Evolutionary conservation across 2,888 invertebrate species (phyloP).

Genomic region (Apeira syringaria): DNA sequence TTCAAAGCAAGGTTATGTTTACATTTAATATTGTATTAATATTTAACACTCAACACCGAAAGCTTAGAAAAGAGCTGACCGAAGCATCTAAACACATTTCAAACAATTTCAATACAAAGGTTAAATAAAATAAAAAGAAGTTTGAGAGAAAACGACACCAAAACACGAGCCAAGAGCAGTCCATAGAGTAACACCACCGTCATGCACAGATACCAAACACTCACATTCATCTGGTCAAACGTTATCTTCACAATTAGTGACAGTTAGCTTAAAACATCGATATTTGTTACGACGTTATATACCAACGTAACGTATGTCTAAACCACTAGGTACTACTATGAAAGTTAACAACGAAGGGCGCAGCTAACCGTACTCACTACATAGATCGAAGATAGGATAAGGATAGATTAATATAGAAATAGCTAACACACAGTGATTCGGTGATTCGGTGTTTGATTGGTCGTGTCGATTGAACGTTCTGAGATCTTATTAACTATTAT

Average conservation of each 20-base stretch:
- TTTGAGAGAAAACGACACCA: constrained; percentile 74
- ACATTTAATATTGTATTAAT: constrained; percentile 36
- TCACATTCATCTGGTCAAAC: constrained; percentile 22
- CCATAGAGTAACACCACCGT: constrained; percentile 42
- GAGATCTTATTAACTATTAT: constrained; percentile 65
- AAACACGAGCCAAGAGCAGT: constrained; percentile 64
- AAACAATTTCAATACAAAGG: no score
- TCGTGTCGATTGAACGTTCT: constrained; percentile 32
- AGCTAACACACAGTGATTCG: constrained; percentile 51
- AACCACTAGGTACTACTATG: constrained; percentile 67
- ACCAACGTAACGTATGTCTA: constrained; percentile 73
- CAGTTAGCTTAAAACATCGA: constrained; percentile 56
- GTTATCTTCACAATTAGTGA: constrained; percentile 74
- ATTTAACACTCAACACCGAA: constrained; percentile 75
- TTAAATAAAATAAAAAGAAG: constrained; percentile 46
- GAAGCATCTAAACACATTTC: constrained; percentile 51
- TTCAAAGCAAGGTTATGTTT: constrained; percentile 59
- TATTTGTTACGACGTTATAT: constrained; percentile 61
- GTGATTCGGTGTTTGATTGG: constrained; percentile 45
- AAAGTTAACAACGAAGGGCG: constrained; percentile 79
- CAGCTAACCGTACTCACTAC: constrained; percentile 60
- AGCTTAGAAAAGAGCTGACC: constrained; percentile 59
- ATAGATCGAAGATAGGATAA: constrained; percentile 57
- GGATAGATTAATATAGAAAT: constrained; percentile 47
- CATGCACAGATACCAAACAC: constrained; percentile 47